Base-by-base conservation (phyloP, 2,888 invertebrate species). In the Scotopteryx bipunctaria region DNA sequence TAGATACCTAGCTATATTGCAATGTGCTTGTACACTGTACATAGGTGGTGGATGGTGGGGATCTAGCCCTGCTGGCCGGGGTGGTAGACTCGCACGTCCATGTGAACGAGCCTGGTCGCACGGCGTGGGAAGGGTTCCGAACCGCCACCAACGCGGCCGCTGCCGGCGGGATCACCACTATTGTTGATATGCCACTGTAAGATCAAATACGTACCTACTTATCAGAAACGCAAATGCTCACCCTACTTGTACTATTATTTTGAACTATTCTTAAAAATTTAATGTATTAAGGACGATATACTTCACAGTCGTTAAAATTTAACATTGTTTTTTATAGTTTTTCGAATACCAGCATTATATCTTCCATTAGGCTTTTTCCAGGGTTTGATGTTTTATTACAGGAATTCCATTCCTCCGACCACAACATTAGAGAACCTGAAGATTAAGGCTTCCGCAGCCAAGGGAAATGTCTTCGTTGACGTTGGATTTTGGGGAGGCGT, bases 401-500 rank as follows among this genome's bases (percentile, higher is more conserved):
- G 95, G 53, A 94, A 95, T 71, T 93, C 94, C 0, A 93, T 93
- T 59, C 95, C 95, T 29, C 92, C 95, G 1, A 95, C 95, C 0
- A 94, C 94, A 0, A 93, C 91, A 0, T 67, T 94, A 14, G 83
- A 91, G 17, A 93, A 93, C 66, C 84, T 95, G 4, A 87, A 91
- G 67, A 83, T 79, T 0, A 95, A 95, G 80, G 87, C 92, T 1
- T 65, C 78, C 6, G 89, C 92, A 1, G 94, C 95, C 0, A 76
- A 84, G 27, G 92, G 90, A 1, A 91, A 92, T 61, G 85, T 93
- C 15, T 93, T 88, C 61, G 92, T 94, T 0, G 95, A 95, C 71
- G 93, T 95, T 33, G 95, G 92, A 2, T 95, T 95, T 77, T 95
- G 95, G 95, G 95, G 95, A n/a, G 95, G 95, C n/a, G 91, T 95